phyloP scores from a whole-genome alignment of 1,140 invertebrate genomes.

The Neodiprion lecontei region DNA sequence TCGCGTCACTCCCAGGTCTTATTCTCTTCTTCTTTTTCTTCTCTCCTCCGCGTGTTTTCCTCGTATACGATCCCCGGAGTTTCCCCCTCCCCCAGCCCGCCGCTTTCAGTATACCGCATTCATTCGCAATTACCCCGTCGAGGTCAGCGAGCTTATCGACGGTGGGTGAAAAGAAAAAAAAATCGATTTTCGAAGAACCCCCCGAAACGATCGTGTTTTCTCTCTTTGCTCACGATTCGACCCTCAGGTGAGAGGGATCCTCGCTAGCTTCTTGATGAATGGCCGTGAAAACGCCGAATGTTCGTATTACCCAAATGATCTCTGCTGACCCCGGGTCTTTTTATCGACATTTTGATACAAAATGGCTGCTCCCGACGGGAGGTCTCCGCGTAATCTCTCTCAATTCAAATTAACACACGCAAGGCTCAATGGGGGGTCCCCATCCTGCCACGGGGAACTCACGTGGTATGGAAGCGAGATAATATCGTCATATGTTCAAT shows the following conservation, averaged over 20 bases:
- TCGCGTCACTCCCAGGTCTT: constrained; percentile 11
- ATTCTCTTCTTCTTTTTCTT: constrained; percentile 15
- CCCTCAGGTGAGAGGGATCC: too few relatives aligned
- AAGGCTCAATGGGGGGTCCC: constrained; percentile 51
- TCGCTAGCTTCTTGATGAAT: background rate
- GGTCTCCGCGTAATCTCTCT: constrained; percentile 61
- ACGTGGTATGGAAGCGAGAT: constrained; percentile 42
- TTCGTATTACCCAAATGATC: constrained; percentile 3
- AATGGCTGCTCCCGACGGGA: constrained; percentile 61
- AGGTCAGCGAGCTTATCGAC: constrained; percentile 47
- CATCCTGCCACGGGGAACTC: constrained; percentile 40
- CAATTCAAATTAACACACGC: constrained; percentile 65
- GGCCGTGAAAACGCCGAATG: background rate
- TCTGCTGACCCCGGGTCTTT: constrained; percentile 44
- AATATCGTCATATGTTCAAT: constrained; percentile 42
- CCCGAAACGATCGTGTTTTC: too few relatives aligned
- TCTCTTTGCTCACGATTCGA: too few relatives aligned
- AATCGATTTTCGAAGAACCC: constrained; percentile 22
- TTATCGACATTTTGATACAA: constrained; percentile 64
- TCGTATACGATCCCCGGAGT: constrained; percentile 35
- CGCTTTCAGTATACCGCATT: constrained; percentile 33
- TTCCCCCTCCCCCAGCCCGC: constrained; percentile 11
- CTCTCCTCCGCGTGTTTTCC: constrained; percentile 10
- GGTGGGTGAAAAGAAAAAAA: constrained; percentile 26
- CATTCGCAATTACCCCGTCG: too few relatives aligned